These are phyloP conservation scores for Crenuchus spilurus DNA, from an alignment of 2,797 vertebrate species.

Conservation along the genomic window DNA sequence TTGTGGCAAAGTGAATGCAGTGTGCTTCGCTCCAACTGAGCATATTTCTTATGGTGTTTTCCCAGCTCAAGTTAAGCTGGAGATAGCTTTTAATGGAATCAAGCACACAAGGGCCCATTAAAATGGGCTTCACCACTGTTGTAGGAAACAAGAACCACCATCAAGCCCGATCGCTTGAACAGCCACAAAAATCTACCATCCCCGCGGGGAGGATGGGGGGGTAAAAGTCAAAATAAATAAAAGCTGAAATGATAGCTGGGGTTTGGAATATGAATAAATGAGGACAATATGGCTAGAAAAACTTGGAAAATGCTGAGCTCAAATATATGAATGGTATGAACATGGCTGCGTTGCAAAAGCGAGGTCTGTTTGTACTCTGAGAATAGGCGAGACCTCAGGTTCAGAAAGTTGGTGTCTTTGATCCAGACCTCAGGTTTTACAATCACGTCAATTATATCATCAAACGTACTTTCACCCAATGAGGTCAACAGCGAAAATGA, in stretches of 20 bases:
- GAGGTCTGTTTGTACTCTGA: constrained; percentile 19
- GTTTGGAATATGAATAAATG: constrained; percentile 14
- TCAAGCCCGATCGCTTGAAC: constrained; percentile 19
- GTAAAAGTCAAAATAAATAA: constrained; percentile 20
- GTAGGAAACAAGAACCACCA: constrained; percentile 12
- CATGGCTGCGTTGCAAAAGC: not conserved
- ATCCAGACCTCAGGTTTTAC: too few relatives aligned
- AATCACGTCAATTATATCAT: too few relatives aligned
- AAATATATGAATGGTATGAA: not conserved
- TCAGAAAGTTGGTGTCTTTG: too few relatives aligned
- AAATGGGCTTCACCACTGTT: constrained; percentile 27
- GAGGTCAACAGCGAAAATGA: too few relatives aligned
- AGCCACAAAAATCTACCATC: constrained; percentile 27
- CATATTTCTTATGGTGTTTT: constrained; percentile 58
- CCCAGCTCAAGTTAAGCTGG: constrained; percentile 56
- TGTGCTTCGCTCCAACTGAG: constrained; percentile 52
- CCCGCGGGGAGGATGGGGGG: not conserved
- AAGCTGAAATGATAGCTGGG: constrained; percentile 8
- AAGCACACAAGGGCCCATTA: constrained; percentile 36
- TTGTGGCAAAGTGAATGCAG: constrained; percentile 48
- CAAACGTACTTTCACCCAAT: too few relatives aligned
- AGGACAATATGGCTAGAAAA: constrained; percentile 12
- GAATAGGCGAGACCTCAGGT: too few relatives aligned
- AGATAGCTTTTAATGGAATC: constrained; percentile 48
- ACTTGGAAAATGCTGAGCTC: not conserved